These are phyloP conservation scores for Aricia agestis DNA, from an alignment of 1,140 invertebrate species.

Conservation along the genomic window DNA sequence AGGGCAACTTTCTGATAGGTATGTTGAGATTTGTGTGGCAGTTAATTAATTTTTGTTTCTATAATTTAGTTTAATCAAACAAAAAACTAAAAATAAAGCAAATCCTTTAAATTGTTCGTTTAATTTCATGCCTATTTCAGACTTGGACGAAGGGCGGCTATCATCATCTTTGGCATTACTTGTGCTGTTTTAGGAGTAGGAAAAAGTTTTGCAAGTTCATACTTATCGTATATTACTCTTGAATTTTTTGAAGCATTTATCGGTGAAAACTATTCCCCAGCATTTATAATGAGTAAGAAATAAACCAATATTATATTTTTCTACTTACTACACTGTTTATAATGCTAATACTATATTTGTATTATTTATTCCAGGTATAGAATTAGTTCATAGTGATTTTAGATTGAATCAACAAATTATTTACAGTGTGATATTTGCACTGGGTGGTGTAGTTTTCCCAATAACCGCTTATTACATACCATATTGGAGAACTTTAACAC, in stretches of 20 bases:
- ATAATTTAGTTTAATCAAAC: too few species aligned
- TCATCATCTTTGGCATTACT: conserved; percentile 40
- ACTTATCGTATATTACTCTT: conserved; percentile 37
- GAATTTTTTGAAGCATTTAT: conserved; percentile 48
- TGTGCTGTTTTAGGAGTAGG: conserved; percentile 41
- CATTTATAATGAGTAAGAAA: conserved; percentile 39
- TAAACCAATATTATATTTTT: not conserved
- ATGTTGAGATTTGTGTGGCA: conserved; percentile 12
- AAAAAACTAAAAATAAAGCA: too few species aligned
- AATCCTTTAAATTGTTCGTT: too few species aligned
- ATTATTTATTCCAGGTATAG: conserved; percentile 42
- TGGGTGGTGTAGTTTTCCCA: conserved; percentile 39
- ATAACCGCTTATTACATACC: conserved; percentile 40
- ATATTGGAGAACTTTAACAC: conserved; percentile 51
- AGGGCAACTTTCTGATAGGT: conserved; percentile 54
- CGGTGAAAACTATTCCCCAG: conserved; percentile 44
- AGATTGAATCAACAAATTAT: conserved; percentile 37
- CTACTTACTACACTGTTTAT: not conserved
- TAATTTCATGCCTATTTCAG: conserved; percentile 27
- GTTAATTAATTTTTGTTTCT: too few species aligned
- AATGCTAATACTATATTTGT: conserved; percentile 3
- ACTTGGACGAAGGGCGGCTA: conserved; percentile 44
- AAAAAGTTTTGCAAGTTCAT: conserved; percentile 42
- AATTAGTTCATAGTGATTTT: conserved; percentile 41
- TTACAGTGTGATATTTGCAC: conserved; percentile 31